Base-by-base conservation (phyloP, 1,140 invertebrate genomes). In the Heliothis virescens region DNA sequence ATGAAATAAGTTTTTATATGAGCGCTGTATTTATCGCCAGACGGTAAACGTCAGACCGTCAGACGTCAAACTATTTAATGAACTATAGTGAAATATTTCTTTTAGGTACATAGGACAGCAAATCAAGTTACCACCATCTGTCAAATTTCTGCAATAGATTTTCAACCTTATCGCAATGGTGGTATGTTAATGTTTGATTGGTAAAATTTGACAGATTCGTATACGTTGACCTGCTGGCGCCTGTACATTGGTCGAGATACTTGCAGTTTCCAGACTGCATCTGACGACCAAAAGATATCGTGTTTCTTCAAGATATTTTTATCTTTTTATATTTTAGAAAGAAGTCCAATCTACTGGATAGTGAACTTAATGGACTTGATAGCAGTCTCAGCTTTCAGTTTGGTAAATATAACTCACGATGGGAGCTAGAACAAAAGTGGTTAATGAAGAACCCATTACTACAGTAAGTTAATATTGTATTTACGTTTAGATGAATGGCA, bases 291-390 rank as follows among this genome's bases (percentile, higher is more conserved):
- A 34, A 41, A 13, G 41, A 48, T 67, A 67, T 67, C 41, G 16
- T 16, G n/a, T 67, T 67, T 67, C 41, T 67, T n/a, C 18, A 48
- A 48, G 63, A 50, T 50, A 67, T 48, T n/a, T 63, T 67, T 67
- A 48, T 48, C 48, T 67, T 48, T 63, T 67, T 67, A 48, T 48
- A 50, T 67, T 48, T 48, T 50, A 48, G 10, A 67, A 48, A 41
- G 63, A 26, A 21, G 63, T 48, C 50, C 63, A 50, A 41, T 67
- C 41, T 50, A 21, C 41, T n/a, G 21, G 10, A 48, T 21, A 16
- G 16, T 48, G n/a, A 48, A 21, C n/a, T 67, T 67, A 67, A 67
- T 67, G 63, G 63, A 21, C 18, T 48, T 67, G 63, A 48, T 67
- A 21, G 41, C 16, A 67, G 41, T 67, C 41, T 48, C 1, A n/a